Percentiles rank a stretch among this genome's conserved stretches.
Evolutionary conservation across 2,113 vertebrate genomes (phyloP).

Genomic region (Ancistrus triradiatus): DNA sequence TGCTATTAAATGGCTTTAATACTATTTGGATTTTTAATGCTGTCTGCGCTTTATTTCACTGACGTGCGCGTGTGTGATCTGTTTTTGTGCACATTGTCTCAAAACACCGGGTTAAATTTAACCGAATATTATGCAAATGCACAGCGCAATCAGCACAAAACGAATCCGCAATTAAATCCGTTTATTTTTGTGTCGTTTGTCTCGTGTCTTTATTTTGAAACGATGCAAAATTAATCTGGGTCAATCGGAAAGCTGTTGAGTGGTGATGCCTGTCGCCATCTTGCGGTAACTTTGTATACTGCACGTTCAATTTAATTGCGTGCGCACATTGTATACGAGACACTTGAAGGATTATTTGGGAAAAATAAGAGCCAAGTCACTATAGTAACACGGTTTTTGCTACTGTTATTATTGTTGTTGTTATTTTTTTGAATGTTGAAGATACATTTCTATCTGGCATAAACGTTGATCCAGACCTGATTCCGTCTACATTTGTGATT

Average conservation of each 20-base stretch:
- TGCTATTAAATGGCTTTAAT: no score
- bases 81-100: no score
- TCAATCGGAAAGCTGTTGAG: not conserved
- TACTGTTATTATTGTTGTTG: not conserved
- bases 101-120: no score
- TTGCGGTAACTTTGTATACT: not conserved
- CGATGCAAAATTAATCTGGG: slow-evolving; percentile 6
- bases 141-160: not conserved
- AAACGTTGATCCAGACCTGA: not conserved
- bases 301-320: no score
- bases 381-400: not conserved
- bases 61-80: no score
- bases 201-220: slow-evolving; percentile 11
- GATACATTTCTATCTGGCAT: not conserved
- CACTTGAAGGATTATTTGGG: no score
- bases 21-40: no score
- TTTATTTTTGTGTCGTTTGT: not conserved
- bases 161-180: not conserved
- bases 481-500: not conserved
- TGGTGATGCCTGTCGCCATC: slow-evolving; percentile 28
- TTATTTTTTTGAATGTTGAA: not conserved
- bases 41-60: no score
- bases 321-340: no score
- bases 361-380: no score
- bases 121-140: no score